These are phyloP conservation scores for Hemichromis elongatus DNA, from an alignment of 2,113 vertebrate species.

Conservation along the genomic window DNA sequence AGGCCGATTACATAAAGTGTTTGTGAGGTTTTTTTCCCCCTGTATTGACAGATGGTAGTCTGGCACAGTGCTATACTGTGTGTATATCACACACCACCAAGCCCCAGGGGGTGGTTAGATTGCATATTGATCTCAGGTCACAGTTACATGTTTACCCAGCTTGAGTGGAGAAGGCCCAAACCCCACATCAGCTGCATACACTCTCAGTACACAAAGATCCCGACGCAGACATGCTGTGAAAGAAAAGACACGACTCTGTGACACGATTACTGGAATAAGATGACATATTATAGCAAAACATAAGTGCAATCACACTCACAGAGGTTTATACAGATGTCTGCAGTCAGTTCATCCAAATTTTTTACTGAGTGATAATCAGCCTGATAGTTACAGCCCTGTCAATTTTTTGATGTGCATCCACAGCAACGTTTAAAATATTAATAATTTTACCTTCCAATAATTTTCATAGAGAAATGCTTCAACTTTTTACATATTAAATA, in stretches of 20 bases:
- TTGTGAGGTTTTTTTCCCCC: constrained; percentile 6
- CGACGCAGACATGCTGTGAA: neutral
- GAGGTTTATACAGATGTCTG: neutral
- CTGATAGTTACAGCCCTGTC: neutral
- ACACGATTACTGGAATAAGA: neutral
- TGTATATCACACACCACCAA: constrained; percentile 11
- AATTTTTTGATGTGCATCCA: neutral
- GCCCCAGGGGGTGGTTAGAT: constrained; percentile 66
- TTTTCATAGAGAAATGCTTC: neutral
- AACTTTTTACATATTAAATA: neutral
- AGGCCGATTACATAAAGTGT: constrained; percentile 61
- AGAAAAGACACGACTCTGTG: neutral
- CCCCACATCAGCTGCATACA: constrained; percentile 14
- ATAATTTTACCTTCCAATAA: neutral
- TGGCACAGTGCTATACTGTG: constrained; percentile 5
- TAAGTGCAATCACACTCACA: neutral
- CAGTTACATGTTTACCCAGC: constrained; percentile 55
- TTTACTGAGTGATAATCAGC: neutral
- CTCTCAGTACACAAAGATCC: neutral
- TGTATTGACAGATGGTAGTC: constrained; percentile 35
- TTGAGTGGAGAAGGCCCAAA: constrained; percentile 57
- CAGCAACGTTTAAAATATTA: neutral
- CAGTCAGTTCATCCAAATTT: neutral
- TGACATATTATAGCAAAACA: neutral
- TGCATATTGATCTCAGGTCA: constrained; percentile 69